A percentile compares a stretch with the other conserved stretches of the same genome.
phyloP scores from a whole-genome alignment of 64 coral and sea anemone genomes.

The Hydrozoanthus tunicans region DNA sequence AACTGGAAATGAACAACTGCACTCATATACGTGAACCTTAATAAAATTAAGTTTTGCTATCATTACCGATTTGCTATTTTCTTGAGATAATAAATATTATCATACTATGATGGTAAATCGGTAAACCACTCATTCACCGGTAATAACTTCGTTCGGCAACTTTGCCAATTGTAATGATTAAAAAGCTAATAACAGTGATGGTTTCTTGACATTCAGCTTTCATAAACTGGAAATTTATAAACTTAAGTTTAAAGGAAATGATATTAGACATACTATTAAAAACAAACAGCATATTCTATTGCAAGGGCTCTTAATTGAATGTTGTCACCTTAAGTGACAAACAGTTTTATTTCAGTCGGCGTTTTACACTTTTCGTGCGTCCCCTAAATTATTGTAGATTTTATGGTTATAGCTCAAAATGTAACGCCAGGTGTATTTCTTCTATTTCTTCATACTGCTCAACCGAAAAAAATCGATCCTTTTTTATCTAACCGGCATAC shows the following conservation, averaged over 20 bases:
- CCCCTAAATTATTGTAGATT: no score
- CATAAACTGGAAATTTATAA: background rate
- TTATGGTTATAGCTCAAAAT: no score
- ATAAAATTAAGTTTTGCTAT: background rate
- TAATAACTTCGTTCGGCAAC: no score
- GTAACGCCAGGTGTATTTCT: no score
- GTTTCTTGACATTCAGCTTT: no score
- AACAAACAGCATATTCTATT: background rate
- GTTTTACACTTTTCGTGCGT: no score
- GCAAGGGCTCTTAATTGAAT: slow-evolving; percentile 9
- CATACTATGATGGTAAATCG: background rate
- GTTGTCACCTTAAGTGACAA: background rate
- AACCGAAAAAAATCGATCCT: background rate
- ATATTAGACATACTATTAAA: background rate
- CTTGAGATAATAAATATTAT: background rate
- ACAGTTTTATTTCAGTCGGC: background rate
- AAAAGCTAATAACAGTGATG: no score
- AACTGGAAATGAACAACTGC: background rate
- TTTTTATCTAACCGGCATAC: background rate
- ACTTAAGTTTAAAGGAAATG: background rate
- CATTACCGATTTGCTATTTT: background rate
- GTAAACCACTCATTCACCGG: no score
- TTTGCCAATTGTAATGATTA: no score
- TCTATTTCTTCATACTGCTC: background rate
- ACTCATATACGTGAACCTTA: background rate